Evolutionary conservation across 2,113 vertebrate species (phyloP).

Genomic region (Axis porcinus): DNA sequence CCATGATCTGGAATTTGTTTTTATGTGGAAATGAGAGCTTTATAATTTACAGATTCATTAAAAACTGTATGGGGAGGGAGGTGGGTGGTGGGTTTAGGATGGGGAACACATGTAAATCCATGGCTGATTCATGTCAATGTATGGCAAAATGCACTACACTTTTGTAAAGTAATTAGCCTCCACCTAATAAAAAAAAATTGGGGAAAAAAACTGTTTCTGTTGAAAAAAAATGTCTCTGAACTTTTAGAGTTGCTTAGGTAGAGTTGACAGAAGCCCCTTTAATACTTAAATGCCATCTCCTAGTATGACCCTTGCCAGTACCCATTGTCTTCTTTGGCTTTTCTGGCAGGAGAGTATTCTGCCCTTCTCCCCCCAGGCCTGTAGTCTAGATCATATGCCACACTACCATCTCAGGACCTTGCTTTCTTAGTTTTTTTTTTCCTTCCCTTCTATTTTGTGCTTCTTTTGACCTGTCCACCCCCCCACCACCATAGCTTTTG

Average conservation of each 20-base stretch:
- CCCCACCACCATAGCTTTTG: too few relatives aligned
- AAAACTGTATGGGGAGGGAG: background rate
- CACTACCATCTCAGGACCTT: background rate
- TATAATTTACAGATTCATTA: background rate
- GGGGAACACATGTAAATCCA: too few relatives aligned
- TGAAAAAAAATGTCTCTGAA: background rate
- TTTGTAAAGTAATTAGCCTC: too few relatives aligned
- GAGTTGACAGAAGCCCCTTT: background rate
- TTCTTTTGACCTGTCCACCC: too few relatives aligned
- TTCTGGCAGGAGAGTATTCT: background rate
- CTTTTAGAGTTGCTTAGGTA: background rate
- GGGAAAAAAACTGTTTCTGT: background rate
- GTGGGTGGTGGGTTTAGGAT: too few relatives aligned
- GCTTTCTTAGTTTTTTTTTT: background rate
- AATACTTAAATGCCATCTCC: background rate
- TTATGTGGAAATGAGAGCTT: too few relatives aligned
- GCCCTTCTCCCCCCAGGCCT: background rate
- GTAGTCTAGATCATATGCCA: background rate
- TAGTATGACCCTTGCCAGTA: background rate
- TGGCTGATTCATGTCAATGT: too few relatives aligned
- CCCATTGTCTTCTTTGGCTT: background rate
- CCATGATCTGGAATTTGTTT: too few relatives aligned
- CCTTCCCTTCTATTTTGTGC: too few relatives aligned
- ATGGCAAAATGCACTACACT: too few relatives aligned
- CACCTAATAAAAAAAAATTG: too few relatives aligned